Evolutionary conservation across 2,113 vertebrate genomes (phyloP), one percentile per base, ranked within the genome.

Genomic region (Seriola rivoliana): DNA sequence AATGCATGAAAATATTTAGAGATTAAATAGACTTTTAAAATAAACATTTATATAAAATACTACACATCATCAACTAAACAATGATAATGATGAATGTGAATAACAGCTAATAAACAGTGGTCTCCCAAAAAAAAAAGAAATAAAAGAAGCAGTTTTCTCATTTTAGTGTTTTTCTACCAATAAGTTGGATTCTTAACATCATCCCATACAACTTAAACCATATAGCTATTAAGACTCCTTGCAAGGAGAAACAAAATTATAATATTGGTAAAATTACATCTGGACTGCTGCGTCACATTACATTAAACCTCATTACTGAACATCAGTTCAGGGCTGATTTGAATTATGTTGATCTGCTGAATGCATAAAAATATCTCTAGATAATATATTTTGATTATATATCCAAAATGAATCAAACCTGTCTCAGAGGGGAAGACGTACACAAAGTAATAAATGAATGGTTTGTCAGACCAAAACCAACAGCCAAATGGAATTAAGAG

Each of bases 221-320:
- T 38, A 21, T 14, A 16, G 10, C 5, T 44, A 12, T 54, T 11
- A 23, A 5, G 1, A 29, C n/a, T 62, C 13, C 7, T 38, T 70
- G 34, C n/a, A 64, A 62, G 40, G 9, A 62, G 4, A 54, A 10
- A 11, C 16, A 42, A 17, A 34, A 23, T 23, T 52, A 36, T 19
- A 29, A 34, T 44, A 13, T 40, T 54, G 6, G 12, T 42, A 16
- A 11, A 23, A 78, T 69, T 36, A 38, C 11, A 48, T 19, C 19
- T 38, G 13, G 36, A 50, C 19, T 25, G n/a, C 42, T 68, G 42
- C 0, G 0, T 50, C 7, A 62, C 55, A 60, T 52, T 34, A 80
- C 25, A 65, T 48, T 42, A 58, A 42, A 52, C 7, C 42, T 42
- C 21, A 32, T 71, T 63, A 54, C 42, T 36, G 2, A 81, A 67